phyloP scores from a whole-genome alignment of 2,888 invertebrate species.

The Meliscaeva auricollis region DNA sequence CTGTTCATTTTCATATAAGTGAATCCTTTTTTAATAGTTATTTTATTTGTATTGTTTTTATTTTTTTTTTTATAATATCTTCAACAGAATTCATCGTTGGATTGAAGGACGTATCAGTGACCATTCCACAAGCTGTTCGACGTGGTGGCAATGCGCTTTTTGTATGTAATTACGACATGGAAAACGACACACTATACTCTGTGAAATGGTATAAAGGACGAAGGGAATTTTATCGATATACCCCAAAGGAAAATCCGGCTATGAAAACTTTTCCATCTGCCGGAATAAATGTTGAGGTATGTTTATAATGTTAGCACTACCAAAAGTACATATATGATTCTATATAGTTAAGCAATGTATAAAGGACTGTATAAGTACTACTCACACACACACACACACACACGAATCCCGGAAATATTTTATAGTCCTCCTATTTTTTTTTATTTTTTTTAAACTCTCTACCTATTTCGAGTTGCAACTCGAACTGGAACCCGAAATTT shows the following conservation, averaged over 20 bases:
- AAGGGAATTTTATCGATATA: constrained; percentile 93
- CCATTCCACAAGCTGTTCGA: constrained; percentile 88
- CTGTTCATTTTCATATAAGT: not conserved
- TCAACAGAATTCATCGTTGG: constrained; percentile 82
- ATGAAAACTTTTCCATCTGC: constrained; percentile 87
- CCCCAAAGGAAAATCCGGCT: constrained; percentile 88
- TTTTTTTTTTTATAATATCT: constrained; percentile 23
- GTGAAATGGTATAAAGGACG: constrained; percentile 95
- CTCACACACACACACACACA: too few relatives aligned
- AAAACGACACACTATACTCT: constrained; percentile 91
- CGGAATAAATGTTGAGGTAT: constrained; percentile 87
- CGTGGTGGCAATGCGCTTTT: constrained; percentile 88
- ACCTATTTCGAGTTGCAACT: not conserved
- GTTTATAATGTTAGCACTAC: constrained; percentile 76
- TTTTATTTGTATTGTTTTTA: too few relatives aligned
- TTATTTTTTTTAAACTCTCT: not conserved
- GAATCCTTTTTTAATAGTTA: not conserved
- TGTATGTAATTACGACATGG: constrained; percentile 91
- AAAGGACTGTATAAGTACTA: too few relatives aligned
- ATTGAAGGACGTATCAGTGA: constrained; percentile 88
- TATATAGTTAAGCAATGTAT: too few relatives aligned
- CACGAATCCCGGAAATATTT: constrained; percentile 37
- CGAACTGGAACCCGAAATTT: constrained; percentile 4
- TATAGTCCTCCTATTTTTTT: not conserved
- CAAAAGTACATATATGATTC: too few relatives aligned